Percentiles rank a stretch among this genome's conserved stretches.
Conservation (phyloP, 2,797 vertebrate species). For the Danio albolineatus region DNA sequence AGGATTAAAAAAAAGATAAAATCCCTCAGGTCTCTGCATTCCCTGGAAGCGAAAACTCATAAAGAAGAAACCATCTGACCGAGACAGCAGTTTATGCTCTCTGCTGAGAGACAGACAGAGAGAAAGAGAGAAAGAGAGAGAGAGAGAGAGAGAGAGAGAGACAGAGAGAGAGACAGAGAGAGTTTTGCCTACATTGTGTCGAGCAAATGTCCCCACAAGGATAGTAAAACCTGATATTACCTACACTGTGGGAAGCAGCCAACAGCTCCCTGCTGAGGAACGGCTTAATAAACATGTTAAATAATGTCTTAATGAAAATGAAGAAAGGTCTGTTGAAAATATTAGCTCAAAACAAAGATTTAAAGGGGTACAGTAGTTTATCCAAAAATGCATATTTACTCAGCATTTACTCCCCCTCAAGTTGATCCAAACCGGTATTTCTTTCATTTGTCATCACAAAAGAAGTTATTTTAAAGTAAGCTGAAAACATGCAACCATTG, state of each 20-base stretch:
- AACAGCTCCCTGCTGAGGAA: neutral
- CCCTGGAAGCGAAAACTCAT: slow-evolving; percentile 67
- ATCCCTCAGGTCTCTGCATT: slow-evolving; percentile 62
- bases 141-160: neutral
- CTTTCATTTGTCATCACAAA: no score
- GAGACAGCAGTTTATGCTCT: slow-evolving; percentile 52
- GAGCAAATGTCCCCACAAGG: neutral
- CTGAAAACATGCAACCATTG: no score
- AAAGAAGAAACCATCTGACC: slow-evolving; percentile 62
- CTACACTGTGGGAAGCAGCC: neutral
- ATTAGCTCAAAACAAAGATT: neutral
- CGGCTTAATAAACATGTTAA: neutral
- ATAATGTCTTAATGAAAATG: slow-evolving; percentile 23
- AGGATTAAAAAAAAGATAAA: slow-evolving; percentile 56
- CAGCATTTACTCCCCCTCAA: no score
- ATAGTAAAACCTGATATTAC: slow-evolving; percentile 5
- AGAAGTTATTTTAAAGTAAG: no score
- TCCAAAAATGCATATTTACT: no score
- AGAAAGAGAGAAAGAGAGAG: slow-evolving; percentile 23
- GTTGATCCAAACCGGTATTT: no score
- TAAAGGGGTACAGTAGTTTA: no score
- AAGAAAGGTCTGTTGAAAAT: neutral
- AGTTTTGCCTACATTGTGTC: slow-evolving; percentile 1
- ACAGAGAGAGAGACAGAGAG: slow-evolving; percentile 2
- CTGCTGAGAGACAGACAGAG: slow-evolving; percentile 20